Conservation (phyloP, 1,140 invertebrate species). For the Drosophila simulans region DNA sequence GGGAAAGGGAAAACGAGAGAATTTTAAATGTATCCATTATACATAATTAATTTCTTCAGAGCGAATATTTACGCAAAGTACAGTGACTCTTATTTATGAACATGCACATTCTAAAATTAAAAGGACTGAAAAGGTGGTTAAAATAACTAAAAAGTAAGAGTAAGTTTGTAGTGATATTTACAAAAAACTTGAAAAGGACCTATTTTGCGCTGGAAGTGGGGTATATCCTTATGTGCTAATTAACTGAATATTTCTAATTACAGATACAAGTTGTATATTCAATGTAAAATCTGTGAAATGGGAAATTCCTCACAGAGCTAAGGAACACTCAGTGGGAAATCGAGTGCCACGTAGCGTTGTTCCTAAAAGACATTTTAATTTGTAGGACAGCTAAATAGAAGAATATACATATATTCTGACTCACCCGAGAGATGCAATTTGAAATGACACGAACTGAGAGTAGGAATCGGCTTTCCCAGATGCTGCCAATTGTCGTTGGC, state of each 20-base stretch:
- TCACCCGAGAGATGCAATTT: constrained; percentile 6
- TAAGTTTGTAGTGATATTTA: background rate
- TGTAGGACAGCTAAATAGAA: background rate
- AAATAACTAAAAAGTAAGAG: background rate
- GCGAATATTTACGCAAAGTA: background rate
- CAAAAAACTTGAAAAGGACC: background rate
- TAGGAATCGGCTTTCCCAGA: constrained; percentile 7
- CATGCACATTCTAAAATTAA: background rate
- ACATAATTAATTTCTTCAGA: constrained; percentile 20
- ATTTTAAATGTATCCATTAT: background rate
- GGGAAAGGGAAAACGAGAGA: background rate
- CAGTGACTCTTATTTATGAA: background rate
- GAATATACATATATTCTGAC: constrained; percentile 3
- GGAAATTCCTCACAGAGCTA: background rate
- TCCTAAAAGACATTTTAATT: constrained; percentile 1
- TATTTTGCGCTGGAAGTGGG: background rate
- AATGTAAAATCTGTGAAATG: background rate
- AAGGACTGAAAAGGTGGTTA: background rate
- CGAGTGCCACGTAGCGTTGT: background rate
- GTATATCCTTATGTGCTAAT: no score
- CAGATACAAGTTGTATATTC: no score
- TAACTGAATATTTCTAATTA: no score
- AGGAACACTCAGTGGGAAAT: background rate
- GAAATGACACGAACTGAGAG: background rate
- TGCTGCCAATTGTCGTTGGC: constrained; percentile 31